Conservation (phyloP, 2,113 vertebrate species). For the Spilogale gracilis region DNA sequence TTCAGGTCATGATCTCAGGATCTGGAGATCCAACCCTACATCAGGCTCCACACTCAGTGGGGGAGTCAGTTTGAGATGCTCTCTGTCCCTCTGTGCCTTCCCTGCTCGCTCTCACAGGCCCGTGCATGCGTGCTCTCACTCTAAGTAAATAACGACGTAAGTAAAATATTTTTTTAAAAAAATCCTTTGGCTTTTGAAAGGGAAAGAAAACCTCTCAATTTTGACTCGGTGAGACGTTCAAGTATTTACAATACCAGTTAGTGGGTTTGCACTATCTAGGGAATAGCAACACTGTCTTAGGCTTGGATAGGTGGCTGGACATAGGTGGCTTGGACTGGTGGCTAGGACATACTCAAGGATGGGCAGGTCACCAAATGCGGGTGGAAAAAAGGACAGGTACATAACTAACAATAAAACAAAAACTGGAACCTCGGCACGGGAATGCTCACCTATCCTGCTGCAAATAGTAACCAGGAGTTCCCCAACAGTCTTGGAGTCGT, state of each 20-base stretch:
- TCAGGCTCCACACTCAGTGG: neutral
- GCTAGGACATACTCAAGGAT: neutral
- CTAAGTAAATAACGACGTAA: neutral
- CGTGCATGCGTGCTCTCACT: neutral
- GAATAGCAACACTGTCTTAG: neutral
- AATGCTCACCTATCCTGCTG: slow-evolving; percentile 95
- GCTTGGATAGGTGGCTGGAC: neutral
- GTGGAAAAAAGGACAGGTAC: neutral
- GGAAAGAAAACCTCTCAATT: neutral
- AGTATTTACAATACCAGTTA: neutral
- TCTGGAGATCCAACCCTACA: neutral
- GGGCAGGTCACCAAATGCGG: no score
- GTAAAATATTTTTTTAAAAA: neutral
- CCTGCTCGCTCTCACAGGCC: neutral
- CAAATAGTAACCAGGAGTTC: slow-evolving; percentile 99
- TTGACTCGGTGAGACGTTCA: neutral
- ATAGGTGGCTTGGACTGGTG: neutral
- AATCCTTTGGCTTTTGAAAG: slow-evolving; percentile 2
- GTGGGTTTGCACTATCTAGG: neutral
- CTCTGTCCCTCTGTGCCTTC: neutral
- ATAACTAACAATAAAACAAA: neutral
- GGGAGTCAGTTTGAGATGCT: neutral
- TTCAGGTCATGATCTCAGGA: neutral
- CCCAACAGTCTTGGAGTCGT: slow-evolving; percentile 98
- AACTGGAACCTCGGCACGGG: rapidly evolving